Percentiles rank a stretch among this genome's conserved stretches.
Conservation (phyloP, 2,797 vertebrate species). For the Adelosebastes latens region DNA sequence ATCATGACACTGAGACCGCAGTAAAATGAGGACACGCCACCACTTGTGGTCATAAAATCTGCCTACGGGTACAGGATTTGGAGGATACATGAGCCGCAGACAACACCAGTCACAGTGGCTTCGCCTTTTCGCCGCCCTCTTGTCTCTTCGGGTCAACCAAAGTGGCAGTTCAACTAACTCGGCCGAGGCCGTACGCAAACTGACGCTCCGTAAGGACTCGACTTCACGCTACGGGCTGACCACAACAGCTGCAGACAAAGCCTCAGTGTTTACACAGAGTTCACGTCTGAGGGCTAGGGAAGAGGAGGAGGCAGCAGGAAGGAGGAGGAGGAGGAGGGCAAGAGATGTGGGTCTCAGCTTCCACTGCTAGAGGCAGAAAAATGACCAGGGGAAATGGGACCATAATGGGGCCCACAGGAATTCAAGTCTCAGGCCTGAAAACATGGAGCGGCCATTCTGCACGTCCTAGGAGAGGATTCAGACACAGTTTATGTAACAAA, state of each 20-base stretch:
- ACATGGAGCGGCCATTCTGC: constrained; percentile 37
- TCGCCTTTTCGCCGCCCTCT: constrained; percentile 21
- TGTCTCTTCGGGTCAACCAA: constrained; percentile 38
- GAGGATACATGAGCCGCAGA: constrained; percentile 47
- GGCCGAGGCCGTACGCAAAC: constrained; percentile 5
- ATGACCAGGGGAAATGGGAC: constrained; percentile 52
- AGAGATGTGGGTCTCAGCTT: constrained; percentile 47
- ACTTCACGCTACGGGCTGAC: constrained; percentile 35
- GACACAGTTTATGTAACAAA: constrained; percentile 8
- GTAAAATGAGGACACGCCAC: constrained; percentile 32
- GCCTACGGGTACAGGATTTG: constrained; percentile 21
- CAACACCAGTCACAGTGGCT: constrained; percentile 37
- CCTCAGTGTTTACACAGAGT: constrained; percentile 56
- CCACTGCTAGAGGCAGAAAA: constrained; percentile 40
- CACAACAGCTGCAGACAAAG: constrained; percentile 70
- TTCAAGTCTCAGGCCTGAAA: constrained; percentile 43
- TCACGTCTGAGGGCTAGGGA: constrained; percentile 38
- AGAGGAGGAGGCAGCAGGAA: constrained; percentile 50
- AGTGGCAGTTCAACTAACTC: constrained; percentile 30
- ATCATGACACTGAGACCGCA: constrained; percentile 17
- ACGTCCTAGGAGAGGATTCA: constrained; percentile 27
- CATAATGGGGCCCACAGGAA: constrained; percentile 67
- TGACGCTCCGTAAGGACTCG: constrained; percentile 21
- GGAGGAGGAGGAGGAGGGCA: constrained; percentile 11
- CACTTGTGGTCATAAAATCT: constrained; percentile 35